Percentiles rank a stretch among this genome's conserved stretches.
These are phyloP conservation scores for Drosophila falleni DNA, from an alignment of 2,888 invertebrate species.

Conservation along the genomic window DNA sequence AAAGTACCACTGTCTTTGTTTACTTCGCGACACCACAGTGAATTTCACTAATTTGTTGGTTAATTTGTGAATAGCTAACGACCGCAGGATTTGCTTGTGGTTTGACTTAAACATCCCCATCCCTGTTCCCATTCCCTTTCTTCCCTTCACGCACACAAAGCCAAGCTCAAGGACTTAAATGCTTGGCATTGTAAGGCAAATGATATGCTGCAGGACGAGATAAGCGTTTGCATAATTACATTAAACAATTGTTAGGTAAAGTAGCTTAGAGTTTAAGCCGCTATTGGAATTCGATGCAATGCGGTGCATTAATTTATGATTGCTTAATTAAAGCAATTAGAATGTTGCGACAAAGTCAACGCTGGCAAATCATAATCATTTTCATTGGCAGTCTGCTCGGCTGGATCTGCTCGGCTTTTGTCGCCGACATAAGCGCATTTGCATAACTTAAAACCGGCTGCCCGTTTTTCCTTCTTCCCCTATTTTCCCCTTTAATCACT, in stretches of 20 bases:
- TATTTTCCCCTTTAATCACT: constrained; percentile 1
- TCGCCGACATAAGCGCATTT: constrained; percentile 70
- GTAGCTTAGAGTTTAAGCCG: constrained; percentile 56
- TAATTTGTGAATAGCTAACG: constrained; percentile 63
- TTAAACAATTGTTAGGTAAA: constrained; percentile 62
- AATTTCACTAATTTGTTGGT: constrained; percentile 56
- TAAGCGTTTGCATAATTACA: constrained; percentile 54
- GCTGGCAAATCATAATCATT: constrained; percentile 35
- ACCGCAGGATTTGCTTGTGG: constrained; percentile 54
- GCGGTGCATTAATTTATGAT: constrained; percentile 72
- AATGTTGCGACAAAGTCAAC: constrained; percentile 39
- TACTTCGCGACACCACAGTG: not conserved
- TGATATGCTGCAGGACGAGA: constrained; percentile 8
- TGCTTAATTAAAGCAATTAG: constrained; percentile 78
- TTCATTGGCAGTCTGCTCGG: constrained; percentile 45
- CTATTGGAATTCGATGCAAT: constrained; percentile 35
- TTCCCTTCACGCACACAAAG: not conserved
- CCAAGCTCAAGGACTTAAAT: constrained; percentile 1
- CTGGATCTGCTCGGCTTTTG: constrained; percentile 59
- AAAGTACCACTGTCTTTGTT: not conserved
- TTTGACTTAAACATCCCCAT: constrained; percentile 29
- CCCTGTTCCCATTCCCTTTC: not conserved
- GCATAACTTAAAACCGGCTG: constrained; percentile 69
- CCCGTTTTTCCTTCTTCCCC: not conserved
- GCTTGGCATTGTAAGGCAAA: not conserved